These are phyloP conservation scores for Leucopternis melanops DNA, from an alignment of 2,113 vertebrate genomes.

Conservation along the genomic window DNA sequence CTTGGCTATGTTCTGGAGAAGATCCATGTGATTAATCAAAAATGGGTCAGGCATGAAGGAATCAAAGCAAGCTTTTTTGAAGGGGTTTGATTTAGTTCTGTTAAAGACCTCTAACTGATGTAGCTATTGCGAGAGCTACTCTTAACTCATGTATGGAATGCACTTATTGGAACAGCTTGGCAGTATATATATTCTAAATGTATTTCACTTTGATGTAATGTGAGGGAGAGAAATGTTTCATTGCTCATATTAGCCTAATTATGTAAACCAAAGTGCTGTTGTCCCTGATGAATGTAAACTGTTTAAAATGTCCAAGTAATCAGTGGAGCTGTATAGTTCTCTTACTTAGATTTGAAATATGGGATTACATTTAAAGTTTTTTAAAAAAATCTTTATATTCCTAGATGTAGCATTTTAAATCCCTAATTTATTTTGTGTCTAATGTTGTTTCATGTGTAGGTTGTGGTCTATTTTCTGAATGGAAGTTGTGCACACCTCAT, in stretches of 20 bases:
- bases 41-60: conserved; percentile 10
- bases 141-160: background rate
- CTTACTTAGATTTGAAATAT: conserved; percentile 6
- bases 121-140: background rate
- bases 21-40: background rate
- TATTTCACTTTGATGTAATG: conserved; percentile 33
- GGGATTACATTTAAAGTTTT: conserved; percentile 13
- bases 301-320: conserved; percentile 38
- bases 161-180: background rate
- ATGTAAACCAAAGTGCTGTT: conserved; percentile 55
- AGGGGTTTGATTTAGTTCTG: background rate
- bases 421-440: conserved; percentile 43
- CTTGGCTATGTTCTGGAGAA: background rate
- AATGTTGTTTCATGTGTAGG: conserved; percentile 1
- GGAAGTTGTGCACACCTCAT: background rate
- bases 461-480: background rate
- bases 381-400: background rate
- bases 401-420: conserved; percentile 26
- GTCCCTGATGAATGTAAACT: conserved; percentile 51
- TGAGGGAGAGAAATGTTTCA: conserved; percentile 17
- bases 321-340: conserved; percentile 23
- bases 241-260: conserved; percentile 46
- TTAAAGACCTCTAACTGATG: background rate
- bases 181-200: background rate
- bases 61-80: conserved; percentile 27